Conservation (phyloP, 2,113 vertebrate genomes). For the Cottus gobio region DNA sequence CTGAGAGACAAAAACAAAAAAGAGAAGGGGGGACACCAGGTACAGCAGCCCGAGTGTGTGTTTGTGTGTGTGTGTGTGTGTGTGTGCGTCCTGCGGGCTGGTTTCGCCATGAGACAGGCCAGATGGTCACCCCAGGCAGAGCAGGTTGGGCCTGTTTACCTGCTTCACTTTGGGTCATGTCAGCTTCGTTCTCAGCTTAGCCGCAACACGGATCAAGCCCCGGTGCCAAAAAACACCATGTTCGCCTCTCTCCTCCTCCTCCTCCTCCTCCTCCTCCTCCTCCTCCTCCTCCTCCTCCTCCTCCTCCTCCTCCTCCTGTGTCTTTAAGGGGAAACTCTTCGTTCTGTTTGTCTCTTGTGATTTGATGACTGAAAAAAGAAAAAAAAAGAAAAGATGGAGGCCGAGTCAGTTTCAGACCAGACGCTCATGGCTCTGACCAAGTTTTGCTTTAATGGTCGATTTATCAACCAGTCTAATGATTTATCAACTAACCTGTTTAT, state of each 20-base stretch:
- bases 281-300: not conserved
- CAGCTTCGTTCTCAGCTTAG: constrained; percentile 80
- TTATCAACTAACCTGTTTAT: not conserved
- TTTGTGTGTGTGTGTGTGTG: constrained; percentile 33
- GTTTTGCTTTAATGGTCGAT: not conserved
- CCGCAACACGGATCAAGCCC: constrained; percentile 73
- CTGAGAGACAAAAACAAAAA: constrained; percentile 78
- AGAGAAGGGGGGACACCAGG: constrained; percentile 75
- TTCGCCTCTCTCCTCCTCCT: constrained; percentile 34
- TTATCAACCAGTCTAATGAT: not conserved
- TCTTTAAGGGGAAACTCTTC: constrained; percentile 33
- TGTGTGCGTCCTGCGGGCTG: constrained; percentile 67
- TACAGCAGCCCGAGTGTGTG: constrained; percentile 60
- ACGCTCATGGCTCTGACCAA: too few species aligned
- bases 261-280: not conserved
- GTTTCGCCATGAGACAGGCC: constrained; percentile 78
- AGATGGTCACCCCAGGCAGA: constrained; percentile 85
- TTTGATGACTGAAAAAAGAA: not conserved
- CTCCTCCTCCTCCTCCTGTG: not conserved
- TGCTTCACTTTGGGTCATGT: constrained; percentile 83
- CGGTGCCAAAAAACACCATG: constrained; percentile 69
- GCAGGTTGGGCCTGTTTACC: constrained; percentile 84
- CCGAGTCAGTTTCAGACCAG: too few species aligned
- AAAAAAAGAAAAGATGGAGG: too few species aligned
- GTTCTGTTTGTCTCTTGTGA: not conserved